These are phyloP conservation scores for Acleris laterana DNA, from an alignment of 2,888 invertebrate species.

Conservation along the genomic window DNA sequence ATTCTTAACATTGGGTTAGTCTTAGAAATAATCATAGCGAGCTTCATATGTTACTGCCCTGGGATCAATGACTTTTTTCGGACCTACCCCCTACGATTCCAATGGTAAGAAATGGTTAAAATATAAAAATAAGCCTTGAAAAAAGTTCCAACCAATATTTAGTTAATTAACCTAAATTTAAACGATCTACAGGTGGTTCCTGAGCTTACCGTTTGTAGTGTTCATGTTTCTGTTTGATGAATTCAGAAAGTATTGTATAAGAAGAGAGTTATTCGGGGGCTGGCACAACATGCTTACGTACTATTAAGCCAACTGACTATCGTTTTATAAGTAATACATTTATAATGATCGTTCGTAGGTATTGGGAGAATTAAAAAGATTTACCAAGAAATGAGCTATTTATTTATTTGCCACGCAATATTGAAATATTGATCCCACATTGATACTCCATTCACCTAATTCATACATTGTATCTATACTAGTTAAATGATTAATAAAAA, in stretches of 20 bases:
- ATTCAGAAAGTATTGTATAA: conserved; percentile 87
- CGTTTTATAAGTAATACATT: neutral
- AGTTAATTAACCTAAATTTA: neutral
- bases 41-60: conserved; percentile 87
- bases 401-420: conserved; percentile 41
- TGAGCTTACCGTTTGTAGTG: conserved; percentile 88
- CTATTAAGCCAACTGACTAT: conserved; percentile 49
- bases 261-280: conserved; percentile 68
- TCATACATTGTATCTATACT: conserved; percentile 41
- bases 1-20: conserved; percentile 87
- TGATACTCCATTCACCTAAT: conserved; percentile 43
- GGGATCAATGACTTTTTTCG: conserved; percentile 85
- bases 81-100: conserved; percentile 82
- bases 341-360: too few species aligned
- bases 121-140: too few species aligned
- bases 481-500: conserved; percentile 51
- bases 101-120: conserved; percentile 57
- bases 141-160: too few species aligned
- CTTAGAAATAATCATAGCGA: conserved; percentile 86
- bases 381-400: conserved; percentile 40
- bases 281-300: conserved; percentile 71
- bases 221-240: conserved; percentile 90
- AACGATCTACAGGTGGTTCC: conserved; percentile 87
- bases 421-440: conserved; percentile 48
- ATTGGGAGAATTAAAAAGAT: conserved; percentile 37